Base-by-base conservation (phyloP, 2,113 vertebrate species). In the Scomber scombrus region DNA sequence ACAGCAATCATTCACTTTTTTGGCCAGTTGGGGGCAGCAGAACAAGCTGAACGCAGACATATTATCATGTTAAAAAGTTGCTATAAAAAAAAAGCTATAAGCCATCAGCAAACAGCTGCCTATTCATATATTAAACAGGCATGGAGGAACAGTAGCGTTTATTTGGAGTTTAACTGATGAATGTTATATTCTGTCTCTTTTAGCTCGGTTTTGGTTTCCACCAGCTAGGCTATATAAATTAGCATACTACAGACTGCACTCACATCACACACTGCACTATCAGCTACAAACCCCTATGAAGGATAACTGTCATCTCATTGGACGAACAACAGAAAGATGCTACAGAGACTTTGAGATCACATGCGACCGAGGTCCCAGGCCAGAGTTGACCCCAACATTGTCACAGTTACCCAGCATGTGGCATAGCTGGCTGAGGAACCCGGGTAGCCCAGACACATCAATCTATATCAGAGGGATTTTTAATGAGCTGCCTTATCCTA, bases 391-490 rank as follows among this genome's bases (percentile, higher is more conserved):
- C 75, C 47, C 40, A 21, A 21, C 23, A 2, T 29, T 75, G 56
- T 78, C 51, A 57, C 73, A 21, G 55, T 47, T 74, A 80, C 72
- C 67, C 52, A 82, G 71, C 47, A 61, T 76, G 67, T 67, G 61
- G 57, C 49, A 70, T 19, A 14, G 62, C 68, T 2, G 10, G 26
- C 61, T 54, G 50, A 19, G 4, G 23, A 66, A 52, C 34, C 34
- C 9, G 3, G 62, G 56, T 58, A 68, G 19, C n/a, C 34, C 62
- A 78, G 82, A 75, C 82, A 62, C 73, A 90, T 90, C 80, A 72
- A 75, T 81, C 88, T 81, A 63, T 67, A 85, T 90, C 70, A 74
- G 57, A 73, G 75, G 45, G 50, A 12, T 81, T 85, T 80, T 84
- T 81, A 89, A 85, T 89, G 82, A 85, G 61, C 73, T 72, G 21